Evolutionary conservation across 2,888 invertebrate genomes (phyloP).

Genomic region (Plagodis dolabraria): DNA sequence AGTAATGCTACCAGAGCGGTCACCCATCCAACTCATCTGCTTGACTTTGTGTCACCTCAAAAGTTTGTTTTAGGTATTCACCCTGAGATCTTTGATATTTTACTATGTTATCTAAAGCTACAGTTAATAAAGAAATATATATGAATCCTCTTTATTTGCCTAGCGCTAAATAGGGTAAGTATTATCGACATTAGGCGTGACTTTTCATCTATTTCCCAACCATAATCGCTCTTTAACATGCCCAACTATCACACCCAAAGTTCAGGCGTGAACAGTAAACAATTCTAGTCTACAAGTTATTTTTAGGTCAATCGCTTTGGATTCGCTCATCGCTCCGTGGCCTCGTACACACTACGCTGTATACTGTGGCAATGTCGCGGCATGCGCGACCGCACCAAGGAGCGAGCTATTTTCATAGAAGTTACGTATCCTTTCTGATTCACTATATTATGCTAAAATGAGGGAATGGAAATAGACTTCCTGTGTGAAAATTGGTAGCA

Average conservation of each 20-base stretch:
- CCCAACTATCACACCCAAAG: constrained; percentile 21
- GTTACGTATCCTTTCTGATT: constrained; percentile 28
- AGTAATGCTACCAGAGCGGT: too few relatives aligned
- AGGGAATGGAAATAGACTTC: constrained; percentile 22
- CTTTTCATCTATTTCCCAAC: constrained; percentile 10
- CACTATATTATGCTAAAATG: constrained; percentile 18
- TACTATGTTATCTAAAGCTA: too few relatives aligned
- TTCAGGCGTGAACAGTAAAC: constrained; percentile 64
- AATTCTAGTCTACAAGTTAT: constrained; percentile 64
- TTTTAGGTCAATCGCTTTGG: constrained; percentile 77
- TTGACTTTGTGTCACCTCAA: too few relatives aligned
- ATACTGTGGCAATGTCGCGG: constrained; percentile 18
- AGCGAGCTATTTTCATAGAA: constrained; percentile 23
- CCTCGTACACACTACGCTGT: constrained; percentile 12
- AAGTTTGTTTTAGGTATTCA: too few relatives aligned
- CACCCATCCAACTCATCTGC: too few relatives aligned
- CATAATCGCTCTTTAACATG: constrained; percentile 17
- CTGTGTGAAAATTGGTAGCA: constrained; percentile 4
- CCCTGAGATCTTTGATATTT: too few relatives aligned
- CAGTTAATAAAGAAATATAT: too few relatives aligned
- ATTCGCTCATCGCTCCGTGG: constrained; percentile 69
- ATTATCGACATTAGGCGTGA: background rate
- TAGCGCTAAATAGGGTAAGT: too few relatives aligned
- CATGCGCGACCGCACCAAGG: constrained; percentile 53
- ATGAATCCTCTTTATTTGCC: too few relatives aligned